Percentiles rank a stretch among this genome's conserved stretches.
phyloP scores from a whole-genome alignment of 1,140 invertebrate genomes.

The Myzus persicae region DNA sequence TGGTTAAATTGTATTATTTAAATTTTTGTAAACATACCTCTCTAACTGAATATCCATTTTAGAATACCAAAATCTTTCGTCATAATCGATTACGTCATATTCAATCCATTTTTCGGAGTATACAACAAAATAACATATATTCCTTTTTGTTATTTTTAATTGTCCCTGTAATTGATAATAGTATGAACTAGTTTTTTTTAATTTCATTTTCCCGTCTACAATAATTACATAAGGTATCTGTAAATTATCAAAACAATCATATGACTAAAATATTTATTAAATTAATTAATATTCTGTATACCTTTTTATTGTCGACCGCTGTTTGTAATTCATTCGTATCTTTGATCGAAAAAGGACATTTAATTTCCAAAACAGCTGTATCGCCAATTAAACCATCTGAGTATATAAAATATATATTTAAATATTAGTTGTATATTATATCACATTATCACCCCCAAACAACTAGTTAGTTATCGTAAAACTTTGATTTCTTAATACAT shows the following conservation, averaged over 20 bases:
- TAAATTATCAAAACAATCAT: not conserved
- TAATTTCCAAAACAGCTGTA: not conserved
- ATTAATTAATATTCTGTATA: not conserved
- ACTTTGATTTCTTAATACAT: no score
- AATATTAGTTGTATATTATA: no score
- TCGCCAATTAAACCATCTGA: not conserved
- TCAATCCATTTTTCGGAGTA: not conserved
- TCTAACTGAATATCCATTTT: not conserved
- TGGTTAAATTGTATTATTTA: constrained; percentile 1
- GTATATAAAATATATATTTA: not conserved
- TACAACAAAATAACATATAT: constrained; percentile 1
- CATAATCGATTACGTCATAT: not conserved
- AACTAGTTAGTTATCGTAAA: no score
- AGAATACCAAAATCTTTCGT: not conserved
- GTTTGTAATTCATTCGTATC: not conserved
- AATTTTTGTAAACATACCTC: not conserved
- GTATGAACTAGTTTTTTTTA: not conserved
- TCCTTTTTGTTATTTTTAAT: not conserved
- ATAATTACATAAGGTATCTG: not conserved
- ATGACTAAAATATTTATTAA: constrained; percentile 2
- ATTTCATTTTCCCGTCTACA: not conserved
- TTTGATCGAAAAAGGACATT: constrained; percentile 20
- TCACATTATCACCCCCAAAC: no score
- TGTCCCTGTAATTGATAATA: not conserved
- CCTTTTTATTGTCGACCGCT: not conserved